Evolutionary conservation across 2,113 vertebrate species (phyloP).

Genomic region (Oceanites oceanicus): DNA sequence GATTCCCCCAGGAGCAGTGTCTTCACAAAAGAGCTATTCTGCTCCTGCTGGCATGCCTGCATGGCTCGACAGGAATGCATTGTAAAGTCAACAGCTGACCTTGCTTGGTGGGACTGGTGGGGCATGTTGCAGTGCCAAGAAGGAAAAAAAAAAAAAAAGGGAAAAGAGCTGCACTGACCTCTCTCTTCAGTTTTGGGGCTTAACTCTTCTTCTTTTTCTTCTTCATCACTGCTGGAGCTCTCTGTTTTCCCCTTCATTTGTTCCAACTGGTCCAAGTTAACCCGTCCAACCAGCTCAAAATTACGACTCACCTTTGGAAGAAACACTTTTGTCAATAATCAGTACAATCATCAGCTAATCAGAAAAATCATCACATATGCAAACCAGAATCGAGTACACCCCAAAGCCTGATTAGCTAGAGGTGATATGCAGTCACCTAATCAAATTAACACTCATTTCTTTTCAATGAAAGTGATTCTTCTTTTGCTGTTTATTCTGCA

Average conservation of each 20-base stretch:
- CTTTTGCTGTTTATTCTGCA: background rate
- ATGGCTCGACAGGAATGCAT: background rate
- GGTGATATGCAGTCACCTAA: background rate
- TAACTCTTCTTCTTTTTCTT: conserved; percentile 80
- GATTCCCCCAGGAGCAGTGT: background rate
- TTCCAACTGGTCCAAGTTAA: conserved; percentile 96
- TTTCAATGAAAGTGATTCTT: background rate
- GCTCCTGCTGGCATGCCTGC: background rate
- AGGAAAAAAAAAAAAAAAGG: background rate
- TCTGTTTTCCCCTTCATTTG: conserved; percentile 87
- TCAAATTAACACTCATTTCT: background rate
- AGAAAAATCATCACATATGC: background rate
- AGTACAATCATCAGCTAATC: background rate
- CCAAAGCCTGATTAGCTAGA: background rate
- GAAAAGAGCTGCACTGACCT: conserved; percentile 64
- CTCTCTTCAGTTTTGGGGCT: conserved; percentile 72
- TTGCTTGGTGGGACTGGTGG: background rate
- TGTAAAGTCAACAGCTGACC: background rate
- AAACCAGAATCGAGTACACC: background rate
- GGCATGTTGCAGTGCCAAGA: background rate
- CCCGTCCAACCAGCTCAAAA: conserved; percentile 95
- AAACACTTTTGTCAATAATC: background rate
- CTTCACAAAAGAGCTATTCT: background rate
- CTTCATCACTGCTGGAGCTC: conserved; percentile 85
- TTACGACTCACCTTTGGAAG: conserved; percentile 90